Evolutionary conservation across 2,888 invertebrate species (phyloP), one percentile per base, ranked within the genome.

Genomic region (Caenorhabditis japonica): DNA sequence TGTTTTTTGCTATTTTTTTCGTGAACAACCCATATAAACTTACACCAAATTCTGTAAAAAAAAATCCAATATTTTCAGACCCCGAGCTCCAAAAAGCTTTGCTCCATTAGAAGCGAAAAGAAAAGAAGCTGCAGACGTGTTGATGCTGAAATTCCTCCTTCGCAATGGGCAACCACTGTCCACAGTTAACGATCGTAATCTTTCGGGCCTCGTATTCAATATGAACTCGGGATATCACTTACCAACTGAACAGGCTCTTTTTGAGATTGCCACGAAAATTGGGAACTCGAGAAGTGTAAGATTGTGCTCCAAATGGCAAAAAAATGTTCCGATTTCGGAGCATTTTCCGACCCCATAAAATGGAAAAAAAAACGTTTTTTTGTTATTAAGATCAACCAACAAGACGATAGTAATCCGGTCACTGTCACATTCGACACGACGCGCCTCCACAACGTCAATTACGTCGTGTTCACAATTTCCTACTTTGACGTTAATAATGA

Each of bases 341-440:
- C n/a, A n/a, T n/a, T n/a, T n/a, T n/a, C n/a, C n/a, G n/a, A n/a
- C n/a, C n/a, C n/a, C n/a, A n/a, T n/a, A n/a, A n/a, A n/a, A n/a
- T n/a, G n/a, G n/a, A n/a, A n/a, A n/a, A n/a, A n/a, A n/a, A n/a
- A n/a, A n/a, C n/a, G n/a, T n/a, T n/a, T n/a, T n/a, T n/a, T n/a
- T n/a, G n/a, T n/a, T n/a, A n/a, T n/a, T 17, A 30, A 38, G 38
- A 17, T 47, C 13, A 19, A 47, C 5, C 13, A n/a, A 2, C 27
- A 23, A 1, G n/a, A 12, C 19, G 47, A 30, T 5, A 10, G 10
- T 10, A 30, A 49, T 8, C 64, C 64, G 7, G 27, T 64, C 23
- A 49, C 55, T 5, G 33, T 64, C 3, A 64, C 55, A 4, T 64
- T 64, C 27, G 64, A 64, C 17, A 64, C 64, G 1, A 55, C 56